phyloP scores from a whole-genome alignment of 2,888 invertebrate species.

The Pherbina coryleti region DNA sequence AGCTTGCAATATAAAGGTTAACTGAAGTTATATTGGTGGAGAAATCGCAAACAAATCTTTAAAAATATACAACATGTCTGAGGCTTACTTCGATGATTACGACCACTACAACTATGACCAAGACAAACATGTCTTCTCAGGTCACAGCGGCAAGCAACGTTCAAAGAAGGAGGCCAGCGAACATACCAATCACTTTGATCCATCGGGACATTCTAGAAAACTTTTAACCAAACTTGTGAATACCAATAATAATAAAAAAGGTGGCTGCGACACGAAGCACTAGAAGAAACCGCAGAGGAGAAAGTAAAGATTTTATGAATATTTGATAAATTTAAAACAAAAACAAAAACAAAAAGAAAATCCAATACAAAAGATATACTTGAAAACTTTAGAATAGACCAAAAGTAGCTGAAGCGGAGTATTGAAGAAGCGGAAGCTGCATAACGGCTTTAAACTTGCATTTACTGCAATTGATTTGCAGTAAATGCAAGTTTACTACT shows the following conservation, averaged over 20 bases:
- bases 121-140: constrained; percentile 89
- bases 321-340: constrained; percentile 47
- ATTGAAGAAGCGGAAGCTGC: background rate
- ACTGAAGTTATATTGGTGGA: background rate
- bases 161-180: constrained; percentile 89
- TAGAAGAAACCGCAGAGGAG: constrained; percentile 30
- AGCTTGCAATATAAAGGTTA: constrained; percentile 10
- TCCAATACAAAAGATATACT: constrained; percentile 20
- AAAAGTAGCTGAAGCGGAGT: constrained; percentile 14
- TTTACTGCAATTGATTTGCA: background rate
- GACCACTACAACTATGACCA: constrained; percentile 95
- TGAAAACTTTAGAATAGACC: constrained; percentile 20
- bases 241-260: constrained; percentile 84
- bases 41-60: background rate
- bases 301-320: constrained; percentile 30
- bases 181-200: constrained; percentile 93
- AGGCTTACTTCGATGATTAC: constrained; percentile 88
- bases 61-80: constrained; percentile 77
- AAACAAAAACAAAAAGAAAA: constrained; percentile 42
- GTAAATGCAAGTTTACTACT: background rate
- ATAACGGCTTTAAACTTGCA: background rate
- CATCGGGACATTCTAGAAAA: constrained; percentile 93
- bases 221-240: constrained; percentile 87
- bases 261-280: constrained; percentile 23
- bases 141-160: constrained; percentile 91